Base-by-base conservation (phyloP, 2,113 vertebrate species). In the Mesembrinibis cayennensis region DNA sequence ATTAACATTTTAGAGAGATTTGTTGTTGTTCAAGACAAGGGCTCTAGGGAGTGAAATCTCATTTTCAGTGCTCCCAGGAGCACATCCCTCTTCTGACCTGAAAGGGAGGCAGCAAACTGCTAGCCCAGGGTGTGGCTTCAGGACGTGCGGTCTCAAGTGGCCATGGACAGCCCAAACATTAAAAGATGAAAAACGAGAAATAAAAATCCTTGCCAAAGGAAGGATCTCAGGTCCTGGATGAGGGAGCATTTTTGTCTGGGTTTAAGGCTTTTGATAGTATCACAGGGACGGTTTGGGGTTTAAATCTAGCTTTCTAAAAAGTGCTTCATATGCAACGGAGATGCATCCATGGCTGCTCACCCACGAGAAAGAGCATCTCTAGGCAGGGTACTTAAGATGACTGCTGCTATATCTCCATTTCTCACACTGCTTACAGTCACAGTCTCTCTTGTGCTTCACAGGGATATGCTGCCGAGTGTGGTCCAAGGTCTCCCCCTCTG, bases 381-480 rank as follows among this genome's bases (percentile, higher is more conserved):
- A 52, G n/a, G 22, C 49, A 34, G 53, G 40, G 17, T 26, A 13
- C 22, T 18, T 56, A 3, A 20, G 8, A 7, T 1, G 2, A 4
- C 52, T 10, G 70, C 40, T 32, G 8, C 19, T 5, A 0, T 6
- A 10, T 7, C 45, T n/a, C 10, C 29, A 2, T 14, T 2, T 38
- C 23, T 4, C 36, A 6, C 70, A 10, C 61, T 45, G 42, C 58
- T 21, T 13, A 10, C 45, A 50, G 45, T 13, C 44, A 21, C 11
- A 1, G 20, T 0, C 13, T 11, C 27, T 23, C 30, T 8, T 18
- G 53, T 2, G 4, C 11, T 50, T 52, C 36, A 9, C 38, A 14
- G 47, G 40, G n/a, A 11, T 2, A 13, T 1, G 7, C 30, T 67
- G 47, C 8, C 5, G 5, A 2, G 3, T 0, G 16, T 0, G 4